Conservation (phyloP, 2,113 vertebrate genomes). For the Trematomus loennbergii region DNA sequence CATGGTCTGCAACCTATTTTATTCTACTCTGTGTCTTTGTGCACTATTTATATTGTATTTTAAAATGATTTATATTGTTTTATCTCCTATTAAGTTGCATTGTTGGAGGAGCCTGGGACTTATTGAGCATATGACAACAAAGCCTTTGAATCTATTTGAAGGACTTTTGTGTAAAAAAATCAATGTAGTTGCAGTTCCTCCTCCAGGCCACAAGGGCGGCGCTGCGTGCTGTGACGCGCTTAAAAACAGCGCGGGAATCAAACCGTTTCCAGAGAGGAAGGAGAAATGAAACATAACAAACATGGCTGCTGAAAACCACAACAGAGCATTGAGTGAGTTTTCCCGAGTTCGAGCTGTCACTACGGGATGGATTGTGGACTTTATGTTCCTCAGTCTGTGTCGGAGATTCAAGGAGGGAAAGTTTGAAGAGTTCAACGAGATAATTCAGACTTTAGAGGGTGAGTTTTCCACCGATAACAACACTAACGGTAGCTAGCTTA, state of each 20-base stretch:
- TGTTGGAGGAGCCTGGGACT: no score
- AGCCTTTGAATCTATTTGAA: no score
- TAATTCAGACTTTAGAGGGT: constrained; percentile 72
- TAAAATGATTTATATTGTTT: no score
- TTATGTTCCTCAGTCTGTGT: constrained; percentile 74
- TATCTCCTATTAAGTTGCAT: no score
- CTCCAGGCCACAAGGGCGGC: constrained; percentile 31
- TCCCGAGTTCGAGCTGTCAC: constrained; percentile 42
- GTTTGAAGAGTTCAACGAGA: constrained; percentile 62
- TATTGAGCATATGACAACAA: no score
- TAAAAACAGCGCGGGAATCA: constrained; percentile 20
- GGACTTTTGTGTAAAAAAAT: no score
- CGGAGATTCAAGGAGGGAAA: constrained; percentile 70
- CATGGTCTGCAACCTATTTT: no score
- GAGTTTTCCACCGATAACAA: constrained; percentile 2
- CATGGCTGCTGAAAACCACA: constrained; percentile 20
- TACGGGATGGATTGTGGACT: constrained; percentile 78
- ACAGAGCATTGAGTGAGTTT: not conserved
- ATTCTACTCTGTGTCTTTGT: no score
- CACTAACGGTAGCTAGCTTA: no score
- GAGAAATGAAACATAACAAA: not conserved
- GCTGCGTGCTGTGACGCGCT: not conserved
- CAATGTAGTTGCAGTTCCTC: not conserved
- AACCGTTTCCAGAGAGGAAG: not conserved
- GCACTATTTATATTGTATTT: no score